Base-by-base conservation (phyloP, 2,113 vertebrate genomes). In the Toxostoma redivivum region DNA sequence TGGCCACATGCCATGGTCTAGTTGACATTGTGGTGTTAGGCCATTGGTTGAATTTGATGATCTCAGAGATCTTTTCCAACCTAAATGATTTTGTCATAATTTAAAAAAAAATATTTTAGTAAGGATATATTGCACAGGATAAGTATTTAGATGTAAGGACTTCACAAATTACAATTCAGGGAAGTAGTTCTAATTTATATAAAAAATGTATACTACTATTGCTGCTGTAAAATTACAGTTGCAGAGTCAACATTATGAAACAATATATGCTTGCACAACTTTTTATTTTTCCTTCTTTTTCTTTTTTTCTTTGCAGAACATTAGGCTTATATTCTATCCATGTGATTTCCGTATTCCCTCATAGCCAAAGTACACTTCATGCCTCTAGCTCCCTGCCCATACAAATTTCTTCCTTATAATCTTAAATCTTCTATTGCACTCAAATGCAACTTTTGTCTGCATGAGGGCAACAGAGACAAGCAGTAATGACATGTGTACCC, bases 401-500 rank as follows among this genome's bases (percentile, higher is more conserved):
- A 11, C 15, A 82, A 70, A 76, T 62, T 92, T 90, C 42, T 21
- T 58, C 8, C 22, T 82, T 51, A 25, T 44, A 72, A 67, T 72
- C 40, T 92, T 77, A 91, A 88, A 90, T 76, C 27, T 94, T 78
- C 31, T 71, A 3, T 24, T 82, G n/a, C 15, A 35, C 28, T 78
- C 45, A 86, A 90, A 88, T 48, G 17, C 2, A 74, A 28, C 35
- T 84, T 94, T 76, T 71, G 24, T 60, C 61, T 81, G 24, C 60
- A 67, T 2, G 5, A 80, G 42, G 50, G 54, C 42, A 84, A 78
- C 24, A 79, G 89, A 88, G 50, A 90, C 40, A 90, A 76, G 17
- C 19, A n/a, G n/a, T 82, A 95, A 88, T 92, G 81, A 65, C 62
- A 38, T 44, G 25, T 64, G 62, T 65, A 92, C 66, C 85, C 62